Evolutionary conservation across 2,113 vertebrate species (phyloP), one percentile per base, ranked within the genome.

Genomic region (Phasianus colchicus): DNA sequence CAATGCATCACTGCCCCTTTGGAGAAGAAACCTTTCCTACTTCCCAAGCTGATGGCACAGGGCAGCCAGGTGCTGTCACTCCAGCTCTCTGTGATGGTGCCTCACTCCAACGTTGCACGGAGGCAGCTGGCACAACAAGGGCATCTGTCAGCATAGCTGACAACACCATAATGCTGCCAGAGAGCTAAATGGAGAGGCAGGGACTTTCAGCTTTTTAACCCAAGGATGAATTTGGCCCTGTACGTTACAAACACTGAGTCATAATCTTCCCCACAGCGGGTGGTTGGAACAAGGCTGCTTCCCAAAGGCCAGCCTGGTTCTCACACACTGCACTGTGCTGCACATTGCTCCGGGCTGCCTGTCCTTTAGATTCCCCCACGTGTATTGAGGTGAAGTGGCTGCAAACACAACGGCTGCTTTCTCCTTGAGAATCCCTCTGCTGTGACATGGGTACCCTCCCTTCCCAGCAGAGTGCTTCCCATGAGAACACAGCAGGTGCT

Each of bases 141-240:
- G 14, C 8, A 6, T 13, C 71, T 32, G 17, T 47, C 32, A 58
- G 0, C 4, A 38, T 0, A 55, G n/a, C 34, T 16, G 17, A 38
- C 43, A 82, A 7, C 6, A 27, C 10, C 1, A 12, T 29, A 81
- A 25, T 7, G 36, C 0, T 78, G 52, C 17, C 61, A 42, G 43
- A 0, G 16, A 72, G 74, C 21, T 34, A 76, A 79, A 82, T 13
- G 13, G 27, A 69, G 8, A 63, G 8, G 9, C 32, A 19, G 30
- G 11, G 38, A 70, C 57, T 75, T 74, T 18, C 61, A 10, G 1
- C 10, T 24, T 47, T 34, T 32, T 38, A 43, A 38, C 5, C 22
- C 47, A 17, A 79, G 74, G 45, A 76, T 40, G 60, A 77, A 61
- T 75, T 42, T 69, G 38, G 30, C 48, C 40, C 52, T 15, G 36